Base-by-base conservation (phyloP, 2,113 vertebrate species). In the Tamias sibiricus region DNA sequence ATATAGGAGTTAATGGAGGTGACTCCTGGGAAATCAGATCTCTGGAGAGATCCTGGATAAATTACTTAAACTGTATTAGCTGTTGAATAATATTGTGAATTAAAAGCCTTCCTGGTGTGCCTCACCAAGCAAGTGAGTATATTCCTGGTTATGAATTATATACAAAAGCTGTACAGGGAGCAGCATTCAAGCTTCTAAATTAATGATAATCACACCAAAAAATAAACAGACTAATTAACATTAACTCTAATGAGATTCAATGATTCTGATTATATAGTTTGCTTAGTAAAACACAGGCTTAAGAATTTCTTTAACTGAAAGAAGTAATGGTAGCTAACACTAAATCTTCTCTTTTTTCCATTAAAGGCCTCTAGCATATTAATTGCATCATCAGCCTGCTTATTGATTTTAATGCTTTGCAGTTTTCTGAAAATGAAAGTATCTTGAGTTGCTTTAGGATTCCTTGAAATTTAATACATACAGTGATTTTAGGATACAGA, bases 401-500 rank as follows among this genome's bases (percentile, higher is more conserved):
- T 94, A 74, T 95, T 95, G 96, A 95, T 97, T 93, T 93, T 87
- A 95, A 80, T 77, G 87, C 75, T 82, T 88, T 79, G 30, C 42
- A 89, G 91, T 83, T 87, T 95, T 49, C 59, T 90, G 92, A 95
- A 94, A 95, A 97, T 85, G 90, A 89, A 57, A 87, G 93, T 95
- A 81, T 86, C 32, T 8, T 4, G 94, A 68, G 84, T 90, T 83
- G 42, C 79, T 84, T 83, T 96, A 95, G 87, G 94, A 97, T 95
- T 85, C 83, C 72, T 80, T 91, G 90, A 94, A 96, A 95, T 80
- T 80, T 96, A 96, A 94, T 52, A 97, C 71, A 86, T 66, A 71
- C 69, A 98, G 72, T 96, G 88, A 82, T 97, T 79, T 95, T 94
- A 81, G 94, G 93, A 94, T 95, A 97, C 96, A 97, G 96, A 92